Percentiles rank a stretch among this genome's conserved stretches.
Evolutionary conservation across 1,140 invertebrate genomes (phyloP).

Genomic region (Luehdorfia chinensis): DNA sequence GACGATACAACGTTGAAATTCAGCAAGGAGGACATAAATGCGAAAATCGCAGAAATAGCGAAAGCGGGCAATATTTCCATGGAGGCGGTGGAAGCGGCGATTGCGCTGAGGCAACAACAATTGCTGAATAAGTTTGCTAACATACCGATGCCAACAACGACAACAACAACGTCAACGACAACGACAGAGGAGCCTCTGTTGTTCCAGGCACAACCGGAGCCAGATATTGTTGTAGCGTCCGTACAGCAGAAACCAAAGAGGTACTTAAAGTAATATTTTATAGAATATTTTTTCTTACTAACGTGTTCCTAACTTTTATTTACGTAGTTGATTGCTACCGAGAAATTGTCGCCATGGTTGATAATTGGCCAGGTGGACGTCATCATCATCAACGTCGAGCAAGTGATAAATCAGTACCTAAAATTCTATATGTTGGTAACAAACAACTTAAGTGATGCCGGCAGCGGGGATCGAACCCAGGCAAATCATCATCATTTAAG

Average conservation of each 20-base stretch:
- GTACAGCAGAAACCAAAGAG: slow-evolving; percentile 57
- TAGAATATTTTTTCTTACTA: too few relatives aligned
- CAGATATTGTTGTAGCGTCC: slow-evolving; percentile 48
- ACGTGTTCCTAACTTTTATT: too few relatives aligned
- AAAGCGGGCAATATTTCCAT: slow-evolving; percentile 85
- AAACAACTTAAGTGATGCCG: too few relatives aligned
- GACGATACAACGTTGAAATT: slow-evolving; percentile 62
- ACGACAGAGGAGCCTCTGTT: slow-evolving; percentile 60
- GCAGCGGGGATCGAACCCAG: too few relatives aligned
- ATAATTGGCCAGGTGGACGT: too few relatives aligned
- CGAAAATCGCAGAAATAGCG: slow-evolving; percentile 72
- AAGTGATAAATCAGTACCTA: too few relatives aligned
- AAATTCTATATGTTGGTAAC: too few relatives aligned
- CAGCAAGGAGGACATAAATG: slow-evolving; percentile 67
- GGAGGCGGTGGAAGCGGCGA: slow-evolving; percentile 84
- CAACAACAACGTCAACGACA: slow-evolving; percentile 71
- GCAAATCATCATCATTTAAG: too few relatives aligned
- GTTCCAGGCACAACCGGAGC: slow-evolving; percentile 54
- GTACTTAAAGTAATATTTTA: too few relatives aligned
- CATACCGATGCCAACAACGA: slow-evolving; percentile 64
- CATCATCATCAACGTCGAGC: too few relatives aligned
- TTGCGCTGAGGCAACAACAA: slow-evolving; percentile 83
- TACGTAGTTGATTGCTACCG: too few relatives aligned
- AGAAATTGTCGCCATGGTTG: too few relatives aligned
- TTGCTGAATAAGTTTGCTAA: slow-evolving; percentile 78